Evolutionary conservation across 2,797 vertebrate genomes (phyloP).

Genomic region (Australoheros facetus): DNA sequence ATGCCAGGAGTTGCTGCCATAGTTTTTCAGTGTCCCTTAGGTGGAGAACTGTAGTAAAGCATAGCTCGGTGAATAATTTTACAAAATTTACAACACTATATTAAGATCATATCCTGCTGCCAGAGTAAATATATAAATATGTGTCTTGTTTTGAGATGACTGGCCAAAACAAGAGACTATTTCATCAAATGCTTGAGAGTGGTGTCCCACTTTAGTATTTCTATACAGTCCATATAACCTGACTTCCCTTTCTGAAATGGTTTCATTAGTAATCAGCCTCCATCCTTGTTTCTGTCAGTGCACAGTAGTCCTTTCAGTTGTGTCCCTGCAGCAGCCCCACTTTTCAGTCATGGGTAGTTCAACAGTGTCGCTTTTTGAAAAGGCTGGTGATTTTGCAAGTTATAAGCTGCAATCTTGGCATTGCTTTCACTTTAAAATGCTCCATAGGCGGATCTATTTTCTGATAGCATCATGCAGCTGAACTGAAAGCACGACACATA

Average conservation of each 20-base stretch:
- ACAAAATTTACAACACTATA: constrained; percentile 15
- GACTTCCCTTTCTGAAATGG: constrained; percentile 63
- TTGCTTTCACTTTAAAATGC: constrained; percentile 65
- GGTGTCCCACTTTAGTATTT: constrained; percentile 21
- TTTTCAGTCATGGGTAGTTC: constrained; percentile 75
- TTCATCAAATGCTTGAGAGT: constrained; percentile 35
- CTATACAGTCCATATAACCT: constrained; percentile 54
- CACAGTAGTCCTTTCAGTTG: constrained; percentile 80
- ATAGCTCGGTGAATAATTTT: constrained; percentile 28
- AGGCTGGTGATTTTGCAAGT: constrained; percentile 67
- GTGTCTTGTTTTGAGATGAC: constrained; percentile 9
- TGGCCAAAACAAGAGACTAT: constrained; percentile 32
- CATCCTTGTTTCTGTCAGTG: constrained; percentile 74
- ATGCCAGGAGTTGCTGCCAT: constrained; percentile 68
- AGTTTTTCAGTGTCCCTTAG: constrained; percentile 38
- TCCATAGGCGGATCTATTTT: constrained; percentile 66
- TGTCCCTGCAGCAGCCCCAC: constrained; percentile 72
- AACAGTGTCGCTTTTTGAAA: constrained; percentile 63
- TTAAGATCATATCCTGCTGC: constrained; percentile 24
- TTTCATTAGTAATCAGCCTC: constrained; percentile 80
- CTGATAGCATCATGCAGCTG: constrained; percentile 68
- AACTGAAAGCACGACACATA: constrained; percentile 50
- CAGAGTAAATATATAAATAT: constrained; percentile 7
- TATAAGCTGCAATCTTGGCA: constrained; percentile 70
- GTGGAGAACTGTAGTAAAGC: constrained; percentile 36